Evolutionary conservation across 2,797 vertebrate genomes (phyloP), one percentile per base, ranked within the genome.

Genomic region (Melanotaenia nigrans): DNA sequence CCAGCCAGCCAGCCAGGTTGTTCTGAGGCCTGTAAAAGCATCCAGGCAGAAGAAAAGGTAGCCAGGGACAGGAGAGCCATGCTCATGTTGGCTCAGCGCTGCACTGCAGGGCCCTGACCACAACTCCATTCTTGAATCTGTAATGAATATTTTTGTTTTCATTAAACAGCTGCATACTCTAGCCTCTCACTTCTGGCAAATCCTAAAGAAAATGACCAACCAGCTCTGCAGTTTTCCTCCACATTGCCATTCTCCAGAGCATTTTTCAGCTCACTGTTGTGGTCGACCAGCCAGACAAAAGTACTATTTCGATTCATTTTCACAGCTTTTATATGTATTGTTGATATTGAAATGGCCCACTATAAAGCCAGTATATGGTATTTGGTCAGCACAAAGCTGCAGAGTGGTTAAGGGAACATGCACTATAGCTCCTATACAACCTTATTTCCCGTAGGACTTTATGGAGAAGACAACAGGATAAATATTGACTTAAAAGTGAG

Each of bases 1-100:
- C 75, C 83, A 73, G 78, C 80, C 82, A 81, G 74, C 45, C 71
- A 69, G 64, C 75, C 77, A 68, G 65, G 75, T 75, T 82, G 80
- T 89, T 82, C 75, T 40, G 74, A 79, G 83, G 77, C 83, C 84
- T 77, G 71, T 83, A 73, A 90, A 81, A 42, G 81, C 18, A 47
- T 79, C 68, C 75, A 74, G 69, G 81, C 14, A 28, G 66, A 55
- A n/a, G 24, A 77, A 49, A 63, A 20, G 53, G 51, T 49, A 58
- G 65, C 32, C 65, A 42, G 75, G 47, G 59, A 76, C 30, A 35
- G 25, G 4, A 68, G 61, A 71, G 53, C 3, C 40, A 1, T n/a
- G 66, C 63, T 76, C 83, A 54, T 68, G 73, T 79, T 79, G 68
- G 83, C 78, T 57, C 18, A 49, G 28, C 7, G 49, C 68, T 35